phyloP scores from a whole-genome alignment of 2,797 vertebrate species.

The Chromobotia macracanthus region DNA sequence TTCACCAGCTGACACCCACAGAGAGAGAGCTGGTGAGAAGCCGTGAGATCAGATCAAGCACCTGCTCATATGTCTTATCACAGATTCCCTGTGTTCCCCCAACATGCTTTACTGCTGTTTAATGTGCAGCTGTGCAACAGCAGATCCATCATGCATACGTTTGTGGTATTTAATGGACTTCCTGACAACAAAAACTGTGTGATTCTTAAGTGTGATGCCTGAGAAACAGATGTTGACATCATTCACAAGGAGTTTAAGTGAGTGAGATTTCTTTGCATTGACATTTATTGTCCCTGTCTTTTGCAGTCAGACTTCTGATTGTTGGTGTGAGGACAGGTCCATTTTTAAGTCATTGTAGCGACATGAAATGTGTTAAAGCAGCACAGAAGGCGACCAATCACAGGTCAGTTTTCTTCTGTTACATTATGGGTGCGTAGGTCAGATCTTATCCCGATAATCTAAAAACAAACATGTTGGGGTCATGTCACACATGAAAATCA shows the following conservation, averaged over 20 bases:
- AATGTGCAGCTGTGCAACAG: conserved; percentile 9
- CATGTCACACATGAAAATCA: no score
- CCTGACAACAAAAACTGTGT: conserved; percentile 9
- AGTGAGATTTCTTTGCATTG: not conserved
- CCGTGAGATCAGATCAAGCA: conserved; percentile 40
- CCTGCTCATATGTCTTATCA: conserved; percentile 37
- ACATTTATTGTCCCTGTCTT: not conserved
- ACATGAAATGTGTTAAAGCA: no score
- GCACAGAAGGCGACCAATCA: no score
- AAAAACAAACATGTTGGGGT: no score
- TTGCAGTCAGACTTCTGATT: not conserved
- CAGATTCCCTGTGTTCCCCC: conserved; percentile 13
- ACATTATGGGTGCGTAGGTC: no score
- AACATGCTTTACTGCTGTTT: conserved; percentile 33
- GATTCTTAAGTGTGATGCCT: not conserved
- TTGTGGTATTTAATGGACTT: conserved; percentile 8
- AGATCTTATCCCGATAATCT: no score
- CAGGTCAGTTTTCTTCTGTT: no score
- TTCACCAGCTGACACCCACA: conserved; percentile 43
- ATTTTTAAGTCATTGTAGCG: no score
- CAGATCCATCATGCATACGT: conserved; percentile 7
- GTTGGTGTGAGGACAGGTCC: no score
- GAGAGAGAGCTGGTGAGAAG: conserved; percentile 2
- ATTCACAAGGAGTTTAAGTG: not conserved
- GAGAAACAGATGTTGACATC: conserved; percentile 9